Percentiles rank a stretch among this genome's conserved stretches.
These are phyloP conservation scores for Vesta saturnalis DNA, from an alignment of 2,888 invertebrate species.

Conservation along the genomic window DNA sequence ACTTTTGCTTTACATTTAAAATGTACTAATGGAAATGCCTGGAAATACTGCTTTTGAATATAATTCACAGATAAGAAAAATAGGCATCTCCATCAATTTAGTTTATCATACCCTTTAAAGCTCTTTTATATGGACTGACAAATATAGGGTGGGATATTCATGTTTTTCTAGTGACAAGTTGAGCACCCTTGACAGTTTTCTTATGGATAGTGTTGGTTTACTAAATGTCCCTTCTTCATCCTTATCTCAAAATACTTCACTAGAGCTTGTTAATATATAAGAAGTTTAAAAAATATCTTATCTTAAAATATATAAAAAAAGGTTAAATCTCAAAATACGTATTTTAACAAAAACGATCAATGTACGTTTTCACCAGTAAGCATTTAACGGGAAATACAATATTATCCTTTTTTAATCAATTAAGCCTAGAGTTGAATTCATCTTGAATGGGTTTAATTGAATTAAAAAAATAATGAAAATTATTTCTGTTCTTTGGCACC, in stretches of 20 bases:
- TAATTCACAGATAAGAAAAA: constrained; percentile 5
- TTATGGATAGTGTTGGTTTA: constrained; percentile 7
- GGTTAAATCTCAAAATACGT: too few relatives aligned
- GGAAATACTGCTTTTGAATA: not conserved
- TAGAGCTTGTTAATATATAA: not conserved
- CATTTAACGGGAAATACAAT: too few relatives aligned
- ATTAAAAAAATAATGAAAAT: too few relatives aligned
- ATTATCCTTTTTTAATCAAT: too few relatives aligned
- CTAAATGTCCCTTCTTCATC: not conserved
- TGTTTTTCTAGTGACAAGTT: constrained; percentile 16
- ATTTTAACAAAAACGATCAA: too few relatives aligned
- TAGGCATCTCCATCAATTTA: constrained; percentile 6
- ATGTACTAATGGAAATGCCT: not conserved
- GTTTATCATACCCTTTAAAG: constrained; percentile 9
- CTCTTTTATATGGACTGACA: constrained; percentile 13
- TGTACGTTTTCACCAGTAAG: too few relatives aligned
- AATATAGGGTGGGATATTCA: constrained; percentile 13
- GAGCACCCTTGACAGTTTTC: constrained; percentile 16
- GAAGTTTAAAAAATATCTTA: not conserved
- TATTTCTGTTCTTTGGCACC: too few relatives aligned
- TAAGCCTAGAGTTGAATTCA: too few relatives aligned
- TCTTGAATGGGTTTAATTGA: too few relatives aligned
- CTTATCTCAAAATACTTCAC: not conserved
- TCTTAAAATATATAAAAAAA: too few relatives aligned
- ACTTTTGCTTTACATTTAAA: too few relatives aligned